These are phyloP conservation scores for Plectus sambesii DNA, from an alignment of 1,140 invertebrate species.

Conservation along the genomic window DNA sequence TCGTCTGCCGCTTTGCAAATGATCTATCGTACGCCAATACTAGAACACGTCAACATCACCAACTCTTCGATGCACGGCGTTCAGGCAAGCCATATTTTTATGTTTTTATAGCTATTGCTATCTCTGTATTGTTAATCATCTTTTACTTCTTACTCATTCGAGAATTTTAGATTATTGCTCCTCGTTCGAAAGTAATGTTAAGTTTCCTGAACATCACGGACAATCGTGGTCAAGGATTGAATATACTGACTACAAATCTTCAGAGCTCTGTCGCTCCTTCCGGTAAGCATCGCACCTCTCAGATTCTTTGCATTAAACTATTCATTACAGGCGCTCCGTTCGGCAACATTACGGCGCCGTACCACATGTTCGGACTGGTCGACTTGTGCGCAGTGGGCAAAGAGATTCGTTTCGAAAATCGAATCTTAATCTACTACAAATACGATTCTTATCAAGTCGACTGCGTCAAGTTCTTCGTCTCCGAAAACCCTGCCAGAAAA, in stretches of 20 bases:
- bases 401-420: slow-evolving; percentile 72
- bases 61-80: slow-evolving; percentile 79
- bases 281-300: too few relatives aligned
- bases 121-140: too few relatives aligned
- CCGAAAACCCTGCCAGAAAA: slow-evolving; percentile 57
- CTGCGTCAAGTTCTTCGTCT: slow-evolving; percentile 93
- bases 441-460: slow-evolving; percentile 90
- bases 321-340: slow-evolving; percentile 52
- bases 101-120: slow-evolving; percentile 16
- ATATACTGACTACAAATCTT: slow-evolving; percentile 78
- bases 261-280: slow-evolving; percentile 55
- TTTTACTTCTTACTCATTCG: too few relatives aligned
- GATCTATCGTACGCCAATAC: slow-evolving; percentile 67
- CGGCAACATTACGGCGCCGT: slow-evolving; percentile 71
- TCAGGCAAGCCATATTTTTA: slow-evolving; percentile 60
- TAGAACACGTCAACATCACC: slow-evolving; percentile 68
- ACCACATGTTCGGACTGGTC: slow-evolving; percentile 82
- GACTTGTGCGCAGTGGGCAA: slow-evolving; percentile 87
- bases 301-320: too few relatives aligned
- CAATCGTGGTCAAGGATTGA: slow-evolving; percentile 77
- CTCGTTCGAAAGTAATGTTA: slow-evolving; percentile 46
- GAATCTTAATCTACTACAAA: slow-evolving; percentile 86
- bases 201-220: slow-evolving; percentile 57
- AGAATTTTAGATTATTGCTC: slow-evolving; percentile 47
- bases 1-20: slow-evolving; percentile 72